phyloP scores from a whole-genome alignment of 1,140 invertebrate genomes.

The Drosophila sp. region DNA sequence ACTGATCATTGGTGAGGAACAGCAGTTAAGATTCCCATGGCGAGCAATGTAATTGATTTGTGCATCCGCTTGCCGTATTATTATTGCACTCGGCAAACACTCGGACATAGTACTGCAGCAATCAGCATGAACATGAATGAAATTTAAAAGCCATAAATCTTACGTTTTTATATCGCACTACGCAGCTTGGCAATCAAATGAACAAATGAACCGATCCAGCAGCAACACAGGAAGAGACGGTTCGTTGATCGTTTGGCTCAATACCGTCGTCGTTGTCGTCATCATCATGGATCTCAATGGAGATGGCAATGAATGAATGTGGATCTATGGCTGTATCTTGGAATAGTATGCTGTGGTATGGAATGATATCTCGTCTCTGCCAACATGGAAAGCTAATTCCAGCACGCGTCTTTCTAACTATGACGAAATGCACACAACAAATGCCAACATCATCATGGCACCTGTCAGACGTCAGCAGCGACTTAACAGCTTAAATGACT shows the following conservation, averaged over 20 bases:
- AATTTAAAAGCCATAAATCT: slow-evolving; percentile 78
- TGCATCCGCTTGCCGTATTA: slow-evolving; percentile 55
- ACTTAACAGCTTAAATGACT: slow-evolving; percentile 66
- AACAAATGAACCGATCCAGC: slow-evolving; percentile 49
- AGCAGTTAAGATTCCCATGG: slow-evolving; percentile 35
- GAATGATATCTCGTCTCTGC: neutral
- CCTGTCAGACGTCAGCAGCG: slow-evolving; percentile 69
- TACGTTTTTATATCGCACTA: slow-evolving; percentile 56
- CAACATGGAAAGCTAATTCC: slow-evolving; percentile 55
- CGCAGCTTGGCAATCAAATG: slow-evolving; percentile 65
- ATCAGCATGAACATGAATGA: slow-evolving; percentile 60
- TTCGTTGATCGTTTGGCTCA: slow-evolving; percentile 20
- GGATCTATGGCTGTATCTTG: neutral
- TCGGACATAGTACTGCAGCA: slow-evolving; percentile 24
- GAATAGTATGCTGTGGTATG: neutral
- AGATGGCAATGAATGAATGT: slow-evolving; percentile 21
- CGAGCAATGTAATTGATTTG: slow-evolving; percentile 59
- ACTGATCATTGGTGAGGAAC: slow-evolving; percentile 23
- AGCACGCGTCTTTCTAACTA: slow-evolving; percentile 62
- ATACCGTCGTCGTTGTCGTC: neutral
- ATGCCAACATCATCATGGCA: slow-evolving; percentile 51
- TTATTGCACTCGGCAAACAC: slow-evolving; percentile 15
- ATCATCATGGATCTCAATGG: slow-evolving; percentile 9
- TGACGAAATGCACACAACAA: slow-evolving; percentile 55
- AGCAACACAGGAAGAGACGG: slow-evolving; percentile 26